Evolutionary conservation across 2,888 invertebrate species (phyloP), one percentile per base, ranked within the genome.

Genomic region (Synanthedon tipuliformis): DNA sequence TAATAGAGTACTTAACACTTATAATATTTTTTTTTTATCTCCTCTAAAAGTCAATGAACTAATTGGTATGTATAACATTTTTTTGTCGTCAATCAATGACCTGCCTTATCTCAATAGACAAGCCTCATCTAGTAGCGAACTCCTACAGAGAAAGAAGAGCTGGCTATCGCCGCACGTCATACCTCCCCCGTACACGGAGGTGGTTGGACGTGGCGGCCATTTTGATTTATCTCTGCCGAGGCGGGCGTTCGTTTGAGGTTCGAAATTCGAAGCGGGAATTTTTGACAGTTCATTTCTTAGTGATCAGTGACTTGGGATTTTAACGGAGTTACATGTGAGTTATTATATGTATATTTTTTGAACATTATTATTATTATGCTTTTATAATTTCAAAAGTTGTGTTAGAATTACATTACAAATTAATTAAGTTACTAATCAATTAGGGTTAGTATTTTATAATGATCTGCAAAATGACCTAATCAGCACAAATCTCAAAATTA

Each of bases 131-230:
- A 45, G 45, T n/a, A 16, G 13, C 23, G 7, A 16, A 18, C 49
- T 49, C 49, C 18, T 13, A 23, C 3, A 18, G 57, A 60, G 53
- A 54, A 54, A 57, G 57, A 58, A 61, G 57, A 54, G 51, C 54
- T 51, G 48, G 52, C 51, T 57, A 57, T 54, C 58, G 54, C 56
- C 59, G 56, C 57, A 57, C 51, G 34, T 60, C 62, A 66, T 61
- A 65, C 63, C 71, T 66, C 66, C 61, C 61, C 64, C 58, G 71
- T 65, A 64, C 56, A 59, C 57, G 60, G 62, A 56, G 59, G 54
- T 57, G 65, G 62, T 60, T 60, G 68, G 63, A 62, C 69, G 70
- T 62, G 40, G 53, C 56, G 49, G 55, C 57, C 49, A 49, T 23
- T 49, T 16, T 49, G 49, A 5, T 49, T 49, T 16, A 3, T 15